Conservation (phyloP, 2,113 vertebrate genomes). For the Cnemophilus loriae region DNA sequence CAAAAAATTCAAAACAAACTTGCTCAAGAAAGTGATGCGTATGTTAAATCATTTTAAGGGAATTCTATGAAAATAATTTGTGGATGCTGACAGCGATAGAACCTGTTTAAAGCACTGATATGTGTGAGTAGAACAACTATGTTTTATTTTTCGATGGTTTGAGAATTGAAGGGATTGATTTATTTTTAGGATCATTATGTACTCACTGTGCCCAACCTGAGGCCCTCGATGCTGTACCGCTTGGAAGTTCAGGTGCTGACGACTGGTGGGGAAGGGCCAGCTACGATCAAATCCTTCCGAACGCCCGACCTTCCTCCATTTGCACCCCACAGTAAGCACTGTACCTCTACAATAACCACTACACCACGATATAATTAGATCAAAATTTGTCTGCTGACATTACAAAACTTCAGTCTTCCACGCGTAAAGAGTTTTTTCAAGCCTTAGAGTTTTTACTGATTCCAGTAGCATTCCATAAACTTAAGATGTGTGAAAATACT, state of each 20-base stretch:
- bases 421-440: not conserved
- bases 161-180: not conserved
- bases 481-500: not conserved
- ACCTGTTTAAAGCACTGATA: not conserved
- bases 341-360: too few relatives aligned
- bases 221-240: slow-evolving; percentile 85
- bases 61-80: not conserved
- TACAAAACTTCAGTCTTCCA: not conserved
- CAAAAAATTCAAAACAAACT: not conserved
- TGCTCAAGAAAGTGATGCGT: not conserved
- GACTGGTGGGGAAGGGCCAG: slow-evolving; percentile 85
- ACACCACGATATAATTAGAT: too few relatives aligned
- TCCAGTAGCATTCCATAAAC: not conserved
- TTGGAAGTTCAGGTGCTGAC: slow-evolving; percentile 91
- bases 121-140: not conserved
- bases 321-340: slow-evolving; percentile 80
- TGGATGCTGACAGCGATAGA: not conserved
- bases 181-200: slow-evolving; percentile 78
- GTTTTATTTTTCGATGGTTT: not conserved
- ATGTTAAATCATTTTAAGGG: rapidly evolving
- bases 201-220: slow-evolving; percentile 84
- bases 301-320: slow-evolving; percentile 78
- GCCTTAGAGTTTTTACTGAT: not conserved
- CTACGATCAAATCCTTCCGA: slow-evolving; percentile 84
- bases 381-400: too few relatives aligned